Evolutionary conservation across 2,797 vertebrate genomes (phyloP).

Genomic region (Pristis pectinata): DNA sequence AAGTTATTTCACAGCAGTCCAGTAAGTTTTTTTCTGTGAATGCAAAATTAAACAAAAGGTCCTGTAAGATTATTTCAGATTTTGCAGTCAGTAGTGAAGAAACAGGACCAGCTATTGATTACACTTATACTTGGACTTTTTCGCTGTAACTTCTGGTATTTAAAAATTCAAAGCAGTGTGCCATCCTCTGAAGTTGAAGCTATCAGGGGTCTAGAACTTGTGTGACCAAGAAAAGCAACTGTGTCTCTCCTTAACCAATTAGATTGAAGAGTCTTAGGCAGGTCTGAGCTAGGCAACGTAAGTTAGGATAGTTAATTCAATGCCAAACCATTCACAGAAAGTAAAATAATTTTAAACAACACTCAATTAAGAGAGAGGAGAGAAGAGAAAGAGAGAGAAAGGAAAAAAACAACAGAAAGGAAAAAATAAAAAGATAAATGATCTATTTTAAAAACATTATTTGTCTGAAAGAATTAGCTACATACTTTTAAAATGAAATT

Average conservation of each 20-base stretch:
- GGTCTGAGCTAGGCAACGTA: background rate
- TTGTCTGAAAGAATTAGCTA: background rate
- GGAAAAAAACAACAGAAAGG: background rate
- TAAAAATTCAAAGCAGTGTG: background rate
- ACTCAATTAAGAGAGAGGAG: background rate
- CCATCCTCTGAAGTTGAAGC: background rate
- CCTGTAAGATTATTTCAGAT: background rate
- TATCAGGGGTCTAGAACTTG: background rate
- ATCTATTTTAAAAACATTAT: no score
- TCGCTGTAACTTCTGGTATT: background rate
- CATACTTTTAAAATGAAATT: background rate
- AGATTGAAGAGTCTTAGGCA: background rate
- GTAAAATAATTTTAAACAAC: background rate
- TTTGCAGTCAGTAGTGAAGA: background rate
- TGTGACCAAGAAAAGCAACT: background rate
- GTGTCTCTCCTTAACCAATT: background rate
- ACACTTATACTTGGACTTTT: background rate
- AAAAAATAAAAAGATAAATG: background rate
- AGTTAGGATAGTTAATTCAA: background rate
- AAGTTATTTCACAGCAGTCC: constrained; percentile 42
- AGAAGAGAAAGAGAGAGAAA: background rate
- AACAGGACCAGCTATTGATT: background rate
- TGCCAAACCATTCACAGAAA: background rate
- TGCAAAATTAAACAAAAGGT: background rate
- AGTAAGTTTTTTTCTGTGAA: constrained; percentile 39